Evolutionary conservation across 2,113 vertebrate species (phyloP).

Genomic region (Sporophila hypoxantha): DNA sequence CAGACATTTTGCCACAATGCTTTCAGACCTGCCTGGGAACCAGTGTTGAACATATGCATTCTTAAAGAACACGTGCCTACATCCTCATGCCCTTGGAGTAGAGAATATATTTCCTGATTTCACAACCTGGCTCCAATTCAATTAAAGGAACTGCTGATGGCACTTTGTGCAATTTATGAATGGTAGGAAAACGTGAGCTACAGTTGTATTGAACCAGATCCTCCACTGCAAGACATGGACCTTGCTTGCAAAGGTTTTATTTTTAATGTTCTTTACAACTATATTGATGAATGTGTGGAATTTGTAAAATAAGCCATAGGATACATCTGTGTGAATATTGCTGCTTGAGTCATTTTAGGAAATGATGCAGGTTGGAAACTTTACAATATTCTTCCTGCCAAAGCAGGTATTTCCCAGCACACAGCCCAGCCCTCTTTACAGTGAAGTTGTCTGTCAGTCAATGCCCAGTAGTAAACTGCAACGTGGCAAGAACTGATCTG

Average conservation of each 20-base stretch:
- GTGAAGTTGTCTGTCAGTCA: background rate
- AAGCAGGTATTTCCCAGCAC: background rate
- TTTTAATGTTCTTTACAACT: background rate
- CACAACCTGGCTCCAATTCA: background rate
- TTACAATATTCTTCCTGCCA: background rate
- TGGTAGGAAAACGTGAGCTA: conserved; percentile 23
- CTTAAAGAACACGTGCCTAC: background rate
- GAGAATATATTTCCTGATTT: background rate
- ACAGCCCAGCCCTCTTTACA: background rate
- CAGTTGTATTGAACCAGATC: background rate
- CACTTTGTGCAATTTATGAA: background rate
- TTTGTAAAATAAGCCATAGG: background rate
- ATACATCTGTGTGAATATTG: conserved; percentile 9
- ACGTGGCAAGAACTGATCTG: background rate
- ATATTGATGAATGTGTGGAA: background rate
- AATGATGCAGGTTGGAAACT: background rate
- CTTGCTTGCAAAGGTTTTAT: background rate
- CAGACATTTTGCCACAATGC: background rate
- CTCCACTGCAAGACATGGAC: background rate
- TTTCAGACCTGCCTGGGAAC: background rate
- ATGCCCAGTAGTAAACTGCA: background rate
- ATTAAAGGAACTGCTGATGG: conserved; percentile 19
- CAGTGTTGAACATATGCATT: rapidly evolving
- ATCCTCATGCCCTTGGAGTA: background rate
- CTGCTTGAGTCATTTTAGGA: conserved; percentile 8